A percentile compares a stretch with the other conserved stretches of the same genome.
Evolutionary conservation across 1,140 invertebrate genomes (phyloP).

Genomic region (Agrypnia vestita): DNA sequence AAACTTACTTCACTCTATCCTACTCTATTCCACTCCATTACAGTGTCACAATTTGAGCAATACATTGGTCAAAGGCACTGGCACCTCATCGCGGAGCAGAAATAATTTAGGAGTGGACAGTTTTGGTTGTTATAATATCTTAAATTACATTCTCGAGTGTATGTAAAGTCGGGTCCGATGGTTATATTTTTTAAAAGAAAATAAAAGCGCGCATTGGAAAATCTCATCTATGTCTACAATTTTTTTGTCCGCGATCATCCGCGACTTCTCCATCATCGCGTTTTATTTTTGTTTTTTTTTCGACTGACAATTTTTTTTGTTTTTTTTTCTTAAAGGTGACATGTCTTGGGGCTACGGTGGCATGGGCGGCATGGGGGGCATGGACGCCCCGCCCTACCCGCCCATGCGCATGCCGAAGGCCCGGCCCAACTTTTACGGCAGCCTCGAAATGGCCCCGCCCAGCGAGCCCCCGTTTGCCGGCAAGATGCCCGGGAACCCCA

Average conservation of each 20-base stretch:
- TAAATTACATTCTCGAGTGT: too few species aligned
- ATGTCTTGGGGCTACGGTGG: constrained; percentile 40
- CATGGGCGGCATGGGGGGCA: background rate
- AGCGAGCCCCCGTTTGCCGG: background rate
- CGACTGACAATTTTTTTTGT: constrained; percentile 47
- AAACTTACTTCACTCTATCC: background rate
- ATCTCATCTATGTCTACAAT: background rate
- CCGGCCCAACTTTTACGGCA: constrained; percentile 34
- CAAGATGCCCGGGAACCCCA: background rate
- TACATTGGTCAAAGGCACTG: too few species aligned
- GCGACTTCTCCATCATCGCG: background rate
- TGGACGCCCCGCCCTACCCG: constrained; percentile 33
- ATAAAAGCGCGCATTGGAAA: too few species aligned
- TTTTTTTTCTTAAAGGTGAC: constrained; percentile 34
- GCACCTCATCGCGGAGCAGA: too few species aligned
- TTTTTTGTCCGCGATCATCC: constrained; percentile 4
- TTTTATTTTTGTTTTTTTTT: constrained; percentile 44
- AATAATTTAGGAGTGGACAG: too few species aligned
- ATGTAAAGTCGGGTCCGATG: too few species aligned
- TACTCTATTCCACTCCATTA: too few species aligned
- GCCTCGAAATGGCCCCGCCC: constrained; percentile 8
- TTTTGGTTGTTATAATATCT: too few species aligned
- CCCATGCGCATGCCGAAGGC: constrained; percentile 2
- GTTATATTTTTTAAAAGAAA: too few species aligned
- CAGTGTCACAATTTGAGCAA: too few species aligned